Conservation (phyloP, 2,797 vertebrate species). For the Neosalanx taihuensis region DNA sequence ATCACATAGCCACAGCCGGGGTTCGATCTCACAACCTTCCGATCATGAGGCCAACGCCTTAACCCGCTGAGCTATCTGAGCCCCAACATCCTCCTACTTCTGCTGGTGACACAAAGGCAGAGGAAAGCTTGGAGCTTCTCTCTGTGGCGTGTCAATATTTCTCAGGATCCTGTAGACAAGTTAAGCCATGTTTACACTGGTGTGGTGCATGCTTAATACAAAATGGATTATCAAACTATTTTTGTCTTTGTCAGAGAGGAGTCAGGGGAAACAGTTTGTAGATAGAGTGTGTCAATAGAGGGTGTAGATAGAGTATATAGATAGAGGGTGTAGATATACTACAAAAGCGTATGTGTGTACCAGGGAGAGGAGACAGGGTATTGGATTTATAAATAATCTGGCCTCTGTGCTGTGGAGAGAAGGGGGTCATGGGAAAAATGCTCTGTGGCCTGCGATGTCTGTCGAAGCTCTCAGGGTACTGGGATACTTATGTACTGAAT, state of each 20-base stretch:
- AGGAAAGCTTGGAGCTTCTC: too few species aligned
- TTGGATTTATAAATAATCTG: constrained; percentile 14
- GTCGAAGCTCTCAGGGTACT: neutral
- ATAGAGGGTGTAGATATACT: neutral
- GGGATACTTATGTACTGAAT: neutral
- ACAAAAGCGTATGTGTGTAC: neutral
- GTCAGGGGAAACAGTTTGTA: neutral
- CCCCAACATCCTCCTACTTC: too few species aligned
- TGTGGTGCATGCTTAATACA: neutral
- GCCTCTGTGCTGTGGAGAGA: constrained; percentile 9
- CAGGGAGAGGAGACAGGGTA: neutral
- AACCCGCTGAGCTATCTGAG: too few species aligned
- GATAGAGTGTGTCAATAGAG: neutral
- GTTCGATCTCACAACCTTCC: too few species aligned
- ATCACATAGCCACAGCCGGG: too few species aligned
- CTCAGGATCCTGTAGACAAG: neutral
- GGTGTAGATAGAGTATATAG: neutral
- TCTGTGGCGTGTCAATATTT: neutral
- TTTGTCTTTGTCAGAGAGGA: neutral
- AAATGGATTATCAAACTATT: constrained; percentile 2
- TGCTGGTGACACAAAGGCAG: too few species aligned
- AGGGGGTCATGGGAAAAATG: constrained; percentile 49
- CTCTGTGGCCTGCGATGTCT: neutral
- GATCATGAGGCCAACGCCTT: too few species aligned
- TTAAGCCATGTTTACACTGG: neutral